Evolutionary conservation across 2,797 vertebrate genomes (phyloP).

Genomic region (Emydoidea blandingii): DNA sequence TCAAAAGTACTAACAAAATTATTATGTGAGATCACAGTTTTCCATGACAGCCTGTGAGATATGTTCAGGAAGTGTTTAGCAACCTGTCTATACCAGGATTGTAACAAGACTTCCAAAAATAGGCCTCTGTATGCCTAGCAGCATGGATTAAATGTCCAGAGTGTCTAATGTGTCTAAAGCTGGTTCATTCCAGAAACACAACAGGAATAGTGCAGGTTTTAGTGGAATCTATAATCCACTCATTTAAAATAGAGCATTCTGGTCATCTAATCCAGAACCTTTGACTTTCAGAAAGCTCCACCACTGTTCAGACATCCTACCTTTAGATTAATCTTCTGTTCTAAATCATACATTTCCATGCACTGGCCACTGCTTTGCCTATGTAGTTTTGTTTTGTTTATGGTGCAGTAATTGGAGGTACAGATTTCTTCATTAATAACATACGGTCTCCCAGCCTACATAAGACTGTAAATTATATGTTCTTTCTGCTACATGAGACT

Average conservation of each 20-base stretch:
- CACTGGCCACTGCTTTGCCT: not conserved
- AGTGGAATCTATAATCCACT: not conserved
- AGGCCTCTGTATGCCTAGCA: constrained; percentile 38
- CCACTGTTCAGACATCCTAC: rapidly evolving
- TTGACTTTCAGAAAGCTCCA: rapidly evolving
- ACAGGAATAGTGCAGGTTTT: not conserved
- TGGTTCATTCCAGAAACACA: not conserved
- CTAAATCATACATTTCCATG: not conserved
- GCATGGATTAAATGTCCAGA: constrained; percentile 56
- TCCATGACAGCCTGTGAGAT: not conserved
- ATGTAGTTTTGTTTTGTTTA: not conserved
- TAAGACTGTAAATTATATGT: rapidly evolving
- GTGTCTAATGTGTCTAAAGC: not conserved
- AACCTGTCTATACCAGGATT: not conserved
- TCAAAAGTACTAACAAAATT: not conserved
- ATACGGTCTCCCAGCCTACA: not conserved
- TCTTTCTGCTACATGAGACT: not conserved
- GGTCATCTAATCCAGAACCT: not conserved
- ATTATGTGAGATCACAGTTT: constrained; percentile 1
- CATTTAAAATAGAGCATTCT: rapidly evolving
- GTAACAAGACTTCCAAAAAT: constrained; percentile 59
- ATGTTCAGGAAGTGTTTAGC: constrained; percentile 38
- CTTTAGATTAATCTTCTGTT: not conserved
- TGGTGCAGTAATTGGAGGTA: not conserved
- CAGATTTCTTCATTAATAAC: not conserved